A percentile compares a stretch with the other conserved stretches of the same genome.
Conservation (phyloP, 2,113 vertebrate genomes). For the Amblyornis subalaris region DNA sequence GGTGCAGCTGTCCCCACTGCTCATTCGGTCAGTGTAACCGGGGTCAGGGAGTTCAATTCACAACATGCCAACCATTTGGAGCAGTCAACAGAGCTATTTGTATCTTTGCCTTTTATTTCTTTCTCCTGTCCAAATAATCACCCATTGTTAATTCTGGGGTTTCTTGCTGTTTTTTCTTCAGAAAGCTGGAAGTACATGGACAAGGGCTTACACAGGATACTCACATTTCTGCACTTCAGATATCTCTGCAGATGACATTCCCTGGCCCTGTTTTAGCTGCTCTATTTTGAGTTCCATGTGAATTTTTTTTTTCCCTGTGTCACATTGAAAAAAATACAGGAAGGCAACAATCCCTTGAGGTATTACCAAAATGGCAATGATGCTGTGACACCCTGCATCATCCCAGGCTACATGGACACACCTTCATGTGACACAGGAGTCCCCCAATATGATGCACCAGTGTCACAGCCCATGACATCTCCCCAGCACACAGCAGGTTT, state of each 20-base stretch:
- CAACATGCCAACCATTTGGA: constrained; percentile 41
- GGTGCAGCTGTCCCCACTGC: constrained; percentile 12
- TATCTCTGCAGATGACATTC: background rate
- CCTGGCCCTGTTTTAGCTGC: background rate
- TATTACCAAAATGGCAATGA: background rate
- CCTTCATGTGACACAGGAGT: background rate
- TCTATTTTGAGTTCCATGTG: background rate
- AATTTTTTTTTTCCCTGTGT: background rate
- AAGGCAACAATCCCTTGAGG: background rate
- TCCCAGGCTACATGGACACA: background rate
- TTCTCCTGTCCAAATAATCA: background rate
- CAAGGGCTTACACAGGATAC: background rate
- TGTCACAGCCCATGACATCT: background rate
- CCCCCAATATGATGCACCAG: accelerated
- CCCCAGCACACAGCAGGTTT: background rate
- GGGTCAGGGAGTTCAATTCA: constrained; percentile 55
- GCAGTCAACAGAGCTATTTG: constrained; percentile 21
- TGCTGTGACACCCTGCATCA: background rate
- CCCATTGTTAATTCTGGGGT: background rate
- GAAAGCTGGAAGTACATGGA: background rate
- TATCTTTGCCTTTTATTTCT: constrained; percentile 9
- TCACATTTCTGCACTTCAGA: background rate
- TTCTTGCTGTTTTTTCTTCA: background rate
- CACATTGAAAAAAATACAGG: background rate
- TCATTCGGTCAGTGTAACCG: background rate